Base-by-base conservation (phyloP, 2,888 invertebrate genomes). In the Digitonthophagus gazella region DNA sequence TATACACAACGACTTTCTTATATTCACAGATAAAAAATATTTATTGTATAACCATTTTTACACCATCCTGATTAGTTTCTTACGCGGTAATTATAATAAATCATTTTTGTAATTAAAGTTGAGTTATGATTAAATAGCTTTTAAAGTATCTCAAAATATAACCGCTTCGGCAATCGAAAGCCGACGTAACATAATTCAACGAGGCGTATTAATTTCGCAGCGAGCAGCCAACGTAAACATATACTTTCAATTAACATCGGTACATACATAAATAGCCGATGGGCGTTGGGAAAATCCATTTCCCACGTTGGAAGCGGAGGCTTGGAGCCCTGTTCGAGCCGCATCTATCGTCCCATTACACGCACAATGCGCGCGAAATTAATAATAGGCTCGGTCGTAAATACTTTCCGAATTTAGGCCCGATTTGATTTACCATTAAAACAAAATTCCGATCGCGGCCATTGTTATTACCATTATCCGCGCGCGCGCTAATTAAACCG, bases 211-310 rank as follows among this genome's bases (percentile, higher is more conserved):
- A 44, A 44, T 44, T 44, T 44, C 28, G 28, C 6, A 44, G 28
- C 28, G 22, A 58, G 57, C 15, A 20, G 54, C 22, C 65, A 58
- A 56, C 61, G 61, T 20, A 61, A 61, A 61, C 61, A 61, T 61
- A 61, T 61, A 61, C 61, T 61, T 61, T 61, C 61, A 61, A 61
- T 61, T 61, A 61, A 61, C 61, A 61, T 61, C 18, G 61, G 61
- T 19, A 61, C 61, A 61, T 61, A 61, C 18, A 61, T 61, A 61
- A 15, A 20, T 28, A 15, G n/a, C 22, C 15, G 64, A 16, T 18
- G 11, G 16, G 15, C 20, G 61, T 5, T 61, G 19, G 61, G 61
- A 61, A 61, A 19, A 19, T 44, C 28, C 11, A 44, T 44, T 44
- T 44, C 11, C 28, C 3, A 11, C 11, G 28, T 8, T 44, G 11